Base-by-base conservation (phyloP, 2,113 vertebrate species). In the Ellobius talpinus region DNA sequence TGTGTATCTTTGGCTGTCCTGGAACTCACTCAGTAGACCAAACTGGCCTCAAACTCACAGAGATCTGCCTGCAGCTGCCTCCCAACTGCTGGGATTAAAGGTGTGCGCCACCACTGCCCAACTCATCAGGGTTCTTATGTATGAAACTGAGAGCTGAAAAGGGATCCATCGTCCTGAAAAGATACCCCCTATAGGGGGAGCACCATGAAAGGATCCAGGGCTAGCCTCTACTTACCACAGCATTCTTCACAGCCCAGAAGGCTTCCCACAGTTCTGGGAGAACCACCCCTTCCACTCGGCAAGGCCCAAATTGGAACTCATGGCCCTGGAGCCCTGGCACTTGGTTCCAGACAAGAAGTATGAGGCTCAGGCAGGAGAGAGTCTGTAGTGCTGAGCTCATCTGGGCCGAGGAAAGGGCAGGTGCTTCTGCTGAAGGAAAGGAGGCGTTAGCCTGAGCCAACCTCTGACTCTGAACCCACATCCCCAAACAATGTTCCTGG, bases 231-330 rank as follows among this genome's bases (percentile, higher is more conserved):
- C 97, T 97, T 47, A 97, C 97, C 97, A 97, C 68, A 8, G 88
- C n/a, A 63, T 72, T 84, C 82, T 79, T 95, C 79, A 96, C 1
- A 7, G 86, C 42, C 93, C 14, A 0, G 74, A 95, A 97, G 89
- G 96, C 97, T 26, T 92, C 68, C 92, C 94, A 70, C 33, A 97
- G 82, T 21, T 96, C 63, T 61, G 65, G 82, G 63, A 97, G 93
- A 82, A 29, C 36, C 0, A 96, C 68, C 0, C 95, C 88, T 2
- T 97, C 82, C 31, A 96, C 94, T 31, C 7, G 52, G 84, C 97
- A 98, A 7, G 92, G 12, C 26, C 96, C 97, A n/a, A 96, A 94
- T 3, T 4, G 97, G 33, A 97, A 91, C 47, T 96, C 82, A 47
- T 96, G 96, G 21, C 82, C 89, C 70, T 7, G 14, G 58, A 52